Conservation (phyloP, 2,888 invertebrate genomes). For the Belgica antarctica region DNA sequence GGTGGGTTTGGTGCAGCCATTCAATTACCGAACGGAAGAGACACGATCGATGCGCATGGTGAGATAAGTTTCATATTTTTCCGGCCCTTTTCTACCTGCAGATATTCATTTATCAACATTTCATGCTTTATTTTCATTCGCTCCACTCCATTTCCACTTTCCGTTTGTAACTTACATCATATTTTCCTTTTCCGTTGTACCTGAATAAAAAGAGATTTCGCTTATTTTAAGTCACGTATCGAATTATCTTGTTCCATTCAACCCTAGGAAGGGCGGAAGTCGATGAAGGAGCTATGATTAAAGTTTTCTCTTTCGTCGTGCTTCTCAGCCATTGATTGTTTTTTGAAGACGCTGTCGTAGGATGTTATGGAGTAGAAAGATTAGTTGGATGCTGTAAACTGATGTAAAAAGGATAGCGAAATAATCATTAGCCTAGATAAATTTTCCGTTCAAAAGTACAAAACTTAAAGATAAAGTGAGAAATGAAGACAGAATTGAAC, state of each 20-base stretch:
- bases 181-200: neutral
- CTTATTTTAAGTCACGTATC: conserved; percentile 11
- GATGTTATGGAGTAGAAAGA: neutral
- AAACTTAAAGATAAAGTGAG: no score
- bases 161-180: neutral
- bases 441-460: no score
- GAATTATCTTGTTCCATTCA: neutral
- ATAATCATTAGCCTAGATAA: no score
- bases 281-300: neutral
- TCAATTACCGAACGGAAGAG: conserved; percentile 78
- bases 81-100: neutral
- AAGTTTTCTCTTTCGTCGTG: neutral
- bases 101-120: conserved; percentile 16
- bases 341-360: neutral
- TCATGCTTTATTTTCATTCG: neutral
- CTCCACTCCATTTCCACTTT: neutral
- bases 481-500: no score
- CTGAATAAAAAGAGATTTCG: neutral
- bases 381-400: neutral
- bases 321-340: neutral
- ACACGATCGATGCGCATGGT: conserved; percentile 63
- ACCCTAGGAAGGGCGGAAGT: neutral
- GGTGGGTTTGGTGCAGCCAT: conserved; percentile 97
- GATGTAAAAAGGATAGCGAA: no score
- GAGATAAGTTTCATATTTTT: conserved; percentile 49